Conservation (phyloP, 2,797 vertebrate genomes). For the Pterois miles region DNA sequence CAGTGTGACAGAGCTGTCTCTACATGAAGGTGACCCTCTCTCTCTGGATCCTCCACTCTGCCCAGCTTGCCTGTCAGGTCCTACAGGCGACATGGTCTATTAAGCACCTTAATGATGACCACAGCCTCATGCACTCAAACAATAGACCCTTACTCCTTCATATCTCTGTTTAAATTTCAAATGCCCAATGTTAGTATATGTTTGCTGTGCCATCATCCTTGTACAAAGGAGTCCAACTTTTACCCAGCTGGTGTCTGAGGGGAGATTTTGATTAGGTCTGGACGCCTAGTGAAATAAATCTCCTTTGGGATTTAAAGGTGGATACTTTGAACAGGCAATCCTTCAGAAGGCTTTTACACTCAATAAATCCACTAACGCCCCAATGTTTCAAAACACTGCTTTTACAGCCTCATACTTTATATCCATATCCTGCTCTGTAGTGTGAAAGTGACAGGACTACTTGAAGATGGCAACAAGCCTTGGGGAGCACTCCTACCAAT, state of each 20-base stretch:
- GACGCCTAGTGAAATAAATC: constrained; percentile 61
- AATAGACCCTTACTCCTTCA: constrained; percentile 18
- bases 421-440: constrained; percentile 46
- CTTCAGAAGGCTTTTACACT: constrained; percentile 65
- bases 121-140: constrained; percentile 55
- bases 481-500: constrained; percentile 58
- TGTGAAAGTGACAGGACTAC: constrained; percentile 61
- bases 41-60: constrained; percentile 57
- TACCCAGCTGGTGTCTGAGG: constrained; percentile 39
- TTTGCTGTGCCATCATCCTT: constrained; percentile 20
- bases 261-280: constrained; percentile 47
- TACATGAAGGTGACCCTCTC: constrained; percentile 83
- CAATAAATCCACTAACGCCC: constrained; percentile 66
- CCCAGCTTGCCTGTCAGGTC: constrained; percentile 71
- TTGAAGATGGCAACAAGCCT: constrained; percentile 64
- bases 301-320: constrained; percentile 62
- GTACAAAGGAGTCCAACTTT: constrained; percentile 18
- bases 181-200: constrained; percentile 1
- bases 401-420: constrained; percentile 63
- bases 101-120: constrained; percentile 84
- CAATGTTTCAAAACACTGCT: constrained; percentile 70
- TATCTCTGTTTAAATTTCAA: constrained; percentile 29
- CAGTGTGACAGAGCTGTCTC: constrained; percentile 72
- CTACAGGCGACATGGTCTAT: constrained; percentile 79
- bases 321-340: constrained; percentile 59